Base-by-base conservation (phyloP, 2,797 vertebrate species). In the Oryzias sinensis region DNA sequence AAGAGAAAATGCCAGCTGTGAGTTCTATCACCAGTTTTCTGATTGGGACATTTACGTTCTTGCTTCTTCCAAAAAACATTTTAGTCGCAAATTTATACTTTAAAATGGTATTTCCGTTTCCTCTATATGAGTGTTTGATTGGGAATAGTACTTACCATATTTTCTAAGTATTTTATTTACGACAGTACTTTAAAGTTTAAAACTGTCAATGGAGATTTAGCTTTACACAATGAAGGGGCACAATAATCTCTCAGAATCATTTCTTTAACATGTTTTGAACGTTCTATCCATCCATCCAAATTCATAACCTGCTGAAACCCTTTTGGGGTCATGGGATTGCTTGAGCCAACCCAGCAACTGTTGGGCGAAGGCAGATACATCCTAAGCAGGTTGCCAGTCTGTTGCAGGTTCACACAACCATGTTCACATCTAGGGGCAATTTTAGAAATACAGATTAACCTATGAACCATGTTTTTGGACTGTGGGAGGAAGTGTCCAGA, bases 181-280 rank as follows among this genome's bases (percentile, higher is more conserved):
- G 74, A 74, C 83, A 75, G 57, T 42, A 72, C 53, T 74, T 77
- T 69, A 63, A 82, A 79, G 86, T 79, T 76, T 88, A 51, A 33
- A 72, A 72, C 59, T 83, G 60, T 81, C 68, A 63, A 75, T 68
- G 54, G 17, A 47, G 1, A 62, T 68, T 56, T 53, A 43, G 48
- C 45, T 56, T 53, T 53, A 66, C 56, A 60, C 56, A 74, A 57
- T 67, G 45, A 56, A 65, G 58, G 72, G 65, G 57, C 46, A 27
- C 29, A 56, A 18, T 74, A 63, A 68, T 59, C 59, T 49, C 43
- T 66, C 62, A 74, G 52, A 81, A 76, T 77, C 79, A 77, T 61
- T 60, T 67, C 47, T 77, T 64, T 41, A 71, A 65, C 29, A 46
- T 33, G 22, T 59, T 73, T 65, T 72, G 4, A 9, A 44, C 51